Evolutionary conservation across 2,797 vertebrate species (phyloP).

Genomic region (Leptodactylus fallax): DNA sequence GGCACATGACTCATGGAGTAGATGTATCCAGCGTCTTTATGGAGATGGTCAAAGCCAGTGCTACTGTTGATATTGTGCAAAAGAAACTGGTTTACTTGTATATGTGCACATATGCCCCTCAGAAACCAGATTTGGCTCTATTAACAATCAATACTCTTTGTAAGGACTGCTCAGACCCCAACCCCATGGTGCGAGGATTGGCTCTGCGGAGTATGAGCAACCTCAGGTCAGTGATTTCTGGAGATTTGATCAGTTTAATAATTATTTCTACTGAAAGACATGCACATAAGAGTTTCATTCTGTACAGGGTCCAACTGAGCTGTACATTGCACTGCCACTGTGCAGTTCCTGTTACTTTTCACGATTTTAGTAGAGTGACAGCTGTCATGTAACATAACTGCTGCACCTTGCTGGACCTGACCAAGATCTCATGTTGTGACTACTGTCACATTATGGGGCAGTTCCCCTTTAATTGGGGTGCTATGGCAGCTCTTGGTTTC

Average conservation of each 20-base stretch:
- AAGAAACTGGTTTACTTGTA: conserved; percentile 95
- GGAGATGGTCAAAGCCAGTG: conserved; percentile 96
- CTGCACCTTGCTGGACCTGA: too few species aligned
- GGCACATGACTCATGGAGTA: conserved; percentile 91
- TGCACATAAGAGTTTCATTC: not conserved
- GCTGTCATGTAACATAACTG: too few species aligned
- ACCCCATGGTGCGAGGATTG: conserved; percentile 92
- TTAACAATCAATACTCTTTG: conserved; percentile 92
- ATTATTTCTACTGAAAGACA: not conserved
- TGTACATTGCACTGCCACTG: too few species aligned
- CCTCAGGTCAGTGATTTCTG: conserved; percentile 79
- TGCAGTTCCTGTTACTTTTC: too few species aligned
- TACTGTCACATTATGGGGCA: too few species aligned
- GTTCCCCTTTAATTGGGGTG: too few species aligned
- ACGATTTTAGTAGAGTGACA: too few species aligned
- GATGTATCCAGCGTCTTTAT: conserved; percentile 91
- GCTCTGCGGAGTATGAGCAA: conserved; percentile 93
- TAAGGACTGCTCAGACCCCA: conserved; percentile 92
- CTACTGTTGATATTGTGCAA: conserved; percentile 90
- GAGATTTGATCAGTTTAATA: not conserved
- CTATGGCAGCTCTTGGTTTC: too few species aligned
- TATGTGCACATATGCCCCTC: conserved; percentile 88
- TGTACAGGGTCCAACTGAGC: not conserved
- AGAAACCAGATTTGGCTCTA: conserved; percentile 90
- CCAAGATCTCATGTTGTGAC: too few species aligned